phyloP scores from a whole-genome alignment of 2,797 vertebrate genomes.

The Toxotes lorentzi region DNA sequence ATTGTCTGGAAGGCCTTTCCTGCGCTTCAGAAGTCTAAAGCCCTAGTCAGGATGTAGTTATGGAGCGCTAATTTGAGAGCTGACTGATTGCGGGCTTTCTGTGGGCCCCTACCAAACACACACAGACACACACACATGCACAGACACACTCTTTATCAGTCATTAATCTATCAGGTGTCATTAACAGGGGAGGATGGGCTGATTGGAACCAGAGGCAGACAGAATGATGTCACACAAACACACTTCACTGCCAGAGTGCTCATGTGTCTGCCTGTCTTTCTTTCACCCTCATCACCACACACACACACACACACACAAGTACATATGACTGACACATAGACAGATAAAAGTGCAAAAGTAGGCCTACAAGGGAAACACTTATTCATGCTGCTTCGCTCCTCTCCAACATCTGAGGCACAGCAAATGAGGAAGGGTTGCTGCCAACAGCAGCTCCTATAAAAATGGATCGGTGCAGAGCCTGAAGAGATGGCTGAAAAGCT shows the following conservation, averaged over 20 bases:
- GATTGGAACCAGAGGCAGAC: constrained; percentile 84
- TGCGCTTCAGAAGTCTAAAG: constrained; percentile 76
- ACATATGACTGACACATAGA: constrained; percentile 59
- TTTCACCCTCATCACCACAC: not conserved
- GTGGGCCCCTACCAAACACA: constrained; percentile 62
- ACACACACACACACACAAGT: constrained; percentile 10
- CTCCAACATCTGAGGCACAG: constrained; percentile 49
- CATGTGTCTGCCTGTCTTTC: constrained; percentile 68
- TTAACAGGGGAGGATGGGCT: constrained; percentile 78
- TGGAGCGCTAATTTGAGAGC: constrained; percentile 82
- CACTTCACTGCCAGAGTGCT: constrained; percentile 61
- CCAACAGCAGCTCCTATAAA: constrained; percentile 41
- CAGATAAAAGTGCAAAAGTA: constrained; percentile 62
- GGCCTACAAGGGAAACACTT: constrained; percentile 38
- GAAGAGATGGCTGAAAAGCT: constrained; percentile 9
- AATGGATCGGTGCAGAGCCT: constrained; percentile 9
- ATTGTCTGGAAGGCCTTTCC: constrained; percentile 77
- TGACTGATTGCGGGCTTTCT: constrained; percentile 81
- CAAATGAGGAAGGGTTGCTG: constrained; percentile 29
- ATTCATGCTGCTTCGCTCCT: constrained; percentile 24
- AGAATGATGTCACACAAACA: constrained; percentile 83
- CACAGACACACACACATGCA: constrained; percentile 39
- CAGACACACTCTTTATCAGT: constrained; percentile 73
- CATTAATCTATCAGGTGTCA: constrained; percentile 86
- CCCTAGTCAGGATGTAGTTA: constrained; percentile 84